Base-by-base conservation (phyloP, 2,888 invertebrate species). In the Brachypalpus laphriformis region DNA sequence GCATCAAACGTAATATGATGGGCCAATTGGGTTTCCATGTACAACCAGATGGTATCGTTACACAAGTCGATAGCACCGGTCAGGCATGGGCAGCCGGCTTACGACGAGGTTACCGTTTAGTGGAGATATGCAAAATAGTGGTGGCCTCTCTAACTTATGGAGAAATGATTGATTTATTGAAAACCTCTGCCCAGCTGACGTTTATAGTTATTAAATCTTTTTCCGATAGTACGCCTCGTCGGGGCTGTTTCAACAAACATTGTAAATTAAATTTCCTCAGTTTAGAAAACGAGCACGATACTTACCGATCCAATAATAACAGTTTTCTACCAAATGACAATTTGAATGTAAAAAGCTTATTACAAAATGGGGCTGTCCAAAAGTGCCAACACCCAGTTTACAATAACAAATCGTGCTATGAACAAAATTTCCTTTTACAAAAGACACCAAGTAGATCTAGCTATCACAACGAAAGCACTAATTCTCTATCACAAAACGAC, bases 31-130 rank as follows among this genome's bases (percentile, higher is more conserved):
- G 97, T 11, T 97, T 97, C 92, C 96, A 97, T 92, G 97, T 98
- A 40, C 97, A 98, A 89, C 96, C 97, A 14, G 98, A 98, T 91
- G 98, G 98, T 2, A 95, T 98, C 22, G 97, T 98, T 31, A 98
- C 98, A 2, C 96, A 98, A 89, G 89, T 89, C 0, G 89, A 89
- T 61, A 82, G 87, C 1, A 87, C 87, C 5, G 89, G 89, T 5
- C 88, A 90, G 93, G 93, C 88, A 92, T 94, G 90, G 95, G 94
- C 25, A 92, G 96, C 97, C 1, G 98, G 98, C n/a, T 93, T 99
- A 56, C 93, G 97, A 56, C 97, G 97, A 90, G 98, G 98, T 78
- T 97, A 97, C 63, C 94, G 98, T 14, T 93, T 99, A 87, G 97
- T 98, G 1, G 98, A 99, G 92, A 97, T 97, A 88, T 97, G 97